Percentiles rank a stretch among this genome's conserved stretches.
Evolutionary conservation across 2,113 vertebrate genomes (phyloP).

Genomic region (Hemichromis elongatus): DNA sequence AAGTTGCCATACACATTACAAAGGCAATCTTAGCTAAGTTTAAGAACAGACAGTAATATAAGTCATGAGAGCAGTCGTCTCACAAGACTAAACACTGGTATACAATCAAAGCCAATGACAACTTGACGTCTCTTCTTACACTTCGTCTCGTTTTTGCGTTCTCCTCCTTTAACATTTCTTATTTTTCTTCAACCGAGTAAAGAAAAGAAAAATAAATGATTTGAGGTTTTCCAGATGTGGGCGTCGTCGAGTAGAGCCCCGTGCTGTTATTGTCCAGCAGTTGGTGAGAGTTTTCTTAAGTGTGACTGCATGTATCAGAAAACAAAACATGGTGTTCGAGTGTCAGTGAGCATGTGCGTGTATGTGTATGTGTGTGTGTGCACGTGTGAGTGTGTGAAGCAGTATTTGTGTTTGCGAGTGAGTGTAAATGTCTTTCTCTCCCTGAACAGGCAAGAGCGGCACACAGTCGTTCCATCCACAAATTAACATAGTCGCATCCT

Average conservation of each 20-base stretch:
- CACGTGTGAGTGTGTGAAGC: not conserved
- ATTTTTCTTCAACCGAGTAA: slow-evolving; percentile 62
- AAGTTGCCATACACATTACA: not conserved
- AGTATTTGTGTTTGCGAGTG: slow-evolving; percentile 36
- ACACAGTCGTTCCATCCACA: slow-evolving; percentile 42
- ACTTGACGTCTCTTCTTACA: slow-evolving; percentile 17
- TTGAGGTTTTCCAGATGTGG: slow-evolving; percentile 73
- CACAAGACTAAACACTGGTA: slow-evolving; percentile 57
- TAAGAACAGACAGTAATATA: not conserved
- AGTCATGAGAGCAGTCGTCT: not conserved
- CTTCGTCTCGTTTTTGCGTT: slow-evolving; percentile 8
- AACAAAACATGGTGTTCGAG: slow-evolving; percentile 24
- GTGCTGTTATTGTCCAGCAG: slow-evolving; percentile 58
- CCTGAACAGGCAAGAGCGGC: slow-evolving; percentile 63
- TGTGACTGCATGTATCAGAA: slow-evolving; percentile 43
- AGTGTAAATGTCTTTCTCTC: slow-evolving; percentile 63
- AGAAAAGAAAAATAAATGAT: slow-evolving; percentile 49
- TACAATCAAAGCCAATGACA: slow-evolving; percentile 66
- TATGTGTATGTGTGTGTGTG: not conserved
- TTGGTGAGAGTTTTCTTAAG: slow-evolving; percentile 34
- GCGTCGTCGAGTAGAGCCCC: slow-evolving; percentile 42
- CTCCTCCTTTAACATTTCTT: slow-evolving; percentile 54
- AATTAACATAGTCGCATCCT: slow-evolving; percentile 10
- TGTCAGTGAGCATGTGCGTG: not conserved
- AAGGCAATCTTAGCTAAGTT: not conserved